Percentiles rank a stretch among this genome's conserved stretches.
Conservation (phyloP, 2,113 vertebrate species). For the Lontra canadensis region DNA sequence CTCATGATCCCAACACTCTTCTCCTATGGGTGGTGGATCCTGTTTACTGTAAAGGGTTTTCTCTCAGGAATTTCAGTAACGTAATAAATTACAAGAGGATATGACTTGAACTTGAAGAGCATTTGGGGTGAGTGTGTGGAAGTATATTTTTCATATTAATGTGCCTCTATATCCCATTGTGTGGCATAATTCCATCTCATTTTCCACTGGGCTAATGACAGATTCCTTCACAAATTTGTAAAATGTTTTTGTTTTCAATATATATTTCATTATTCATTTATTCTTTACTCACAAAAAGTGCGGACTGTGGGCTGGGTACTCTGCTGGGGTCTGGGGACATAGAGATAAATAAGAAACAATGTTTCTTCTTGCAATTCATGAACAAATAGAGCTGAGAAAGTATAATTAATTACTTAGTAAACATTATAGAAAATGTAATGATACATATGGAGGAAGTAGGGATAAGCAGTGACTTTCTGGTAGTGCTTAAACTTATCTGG, state of each 20-base stretch:
- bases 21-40: constrained; percentile 65
- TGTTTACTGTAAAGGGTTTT: constrained; percentile 76
- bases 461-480: neutral
- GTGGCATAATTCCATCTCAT: constrained; percentile 44
- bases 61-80: constrained; percentile 37
- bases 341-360: constrained; percentile 44
- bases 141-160: constrained; percentile 47
- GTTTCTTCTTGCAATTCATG: constrained; percentile 49
- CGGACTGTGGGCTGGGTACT: neutral
- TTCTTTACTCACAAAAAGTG: neutral
- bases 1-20: neutral
- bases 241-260: constrained; percentile 42
- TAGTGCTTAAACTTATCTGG: constrained; percentile 2
- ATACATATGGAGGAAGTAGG: neutral
- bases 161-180: neutral
- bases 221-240: constrained; percentile 44
- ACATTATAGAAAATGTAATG: neutral
- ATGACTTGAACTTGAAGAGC: constrained; percentile 4
- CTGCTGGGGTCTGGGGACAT: neutral
- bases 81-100: neutral
- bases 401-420: constrained; percentile 30
- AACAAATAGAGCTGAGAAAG: constrained; percentile 35
- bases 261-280: constrained; percentile 24
- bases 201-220: constrained; percentile 43
- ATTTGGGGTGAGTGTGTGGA: constrained; percentile 8